Percentiles rank a stretch among this genome's conserved stretches.
Evolutionary conservation across 2,888 invertebrate species (phyloP).

Genomic region (Drosophila mercatorum): DNA sequence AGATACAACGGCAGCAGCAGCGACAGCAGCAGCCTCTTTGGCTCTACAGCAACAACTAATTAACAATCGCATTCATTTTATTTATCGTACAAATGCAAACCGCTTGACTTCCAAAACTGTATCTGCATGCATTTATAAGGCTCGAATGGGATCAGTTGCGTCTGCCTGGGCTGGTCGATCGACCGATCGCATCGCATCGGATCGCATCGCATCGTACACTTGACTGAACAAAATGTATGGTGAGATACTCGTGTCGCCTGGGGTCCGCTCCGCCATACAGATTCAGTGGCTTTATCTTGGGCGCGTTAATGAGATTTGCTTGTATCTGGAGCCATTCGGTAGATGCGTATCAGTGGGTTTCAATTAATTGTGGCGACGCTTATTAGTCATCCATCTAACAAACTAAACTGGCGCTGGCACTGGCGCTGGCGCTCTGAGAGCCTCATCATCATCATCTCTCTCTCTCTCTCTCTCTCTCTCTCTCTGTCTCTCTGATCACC

Average conservation of each 20-base stretch:
- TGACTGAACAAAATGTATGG: constrained; percentile 75
- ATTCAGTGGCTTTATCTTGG: constrained; percentile 79
- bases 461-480: constrained; percentile 28
- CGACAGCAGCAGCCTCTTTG: constrained; percentile 42
- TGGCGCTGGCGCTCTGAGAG: constrained; percentile 54
- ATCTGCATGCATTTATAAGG: constrained; percentile 78
- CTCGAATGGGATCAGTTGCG: constrained; percentile 33
- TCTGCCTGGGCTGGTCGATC: constrained; percentile 13
- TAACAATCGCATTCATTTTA: constrained; percentile 80
- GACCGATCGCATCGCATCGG: constrained; percentile 51
- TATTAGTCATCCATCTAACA: constrained; percentile 84
- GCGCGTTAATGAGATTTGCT: constrained; percentile 84
- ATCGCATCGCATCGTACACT: constrained; percentile 59
- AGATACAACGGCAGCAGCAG: constrained; percentile 52
- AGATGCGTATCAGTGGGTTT: constrained; percentile 83
- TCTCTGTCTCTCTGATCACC: constrained; percentile 25
- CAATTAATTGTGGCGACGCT: constrained; percentile 83
- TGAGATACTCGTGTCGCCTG: constrained; percentile 61
- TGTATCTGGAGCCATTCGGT: constrained; percentile 83
- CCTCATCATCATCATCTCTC: constrained; percentile 16
- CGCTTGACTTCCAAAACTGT: constrained; percentile 80
- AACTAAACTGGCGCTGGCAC: constrained; percentile 64
- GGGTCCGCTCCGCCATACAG: constrained; percentile 30
- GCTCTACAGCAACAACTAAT: constrained; percentile 72
- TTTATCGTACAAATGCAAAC: constrained; percentile 79